Evolutionary conservation across 1,140 invertebrate species (phyloP), one percentile per base, ranked within the genome.

Genomic region (Drosophila lacertosa): DNA sequence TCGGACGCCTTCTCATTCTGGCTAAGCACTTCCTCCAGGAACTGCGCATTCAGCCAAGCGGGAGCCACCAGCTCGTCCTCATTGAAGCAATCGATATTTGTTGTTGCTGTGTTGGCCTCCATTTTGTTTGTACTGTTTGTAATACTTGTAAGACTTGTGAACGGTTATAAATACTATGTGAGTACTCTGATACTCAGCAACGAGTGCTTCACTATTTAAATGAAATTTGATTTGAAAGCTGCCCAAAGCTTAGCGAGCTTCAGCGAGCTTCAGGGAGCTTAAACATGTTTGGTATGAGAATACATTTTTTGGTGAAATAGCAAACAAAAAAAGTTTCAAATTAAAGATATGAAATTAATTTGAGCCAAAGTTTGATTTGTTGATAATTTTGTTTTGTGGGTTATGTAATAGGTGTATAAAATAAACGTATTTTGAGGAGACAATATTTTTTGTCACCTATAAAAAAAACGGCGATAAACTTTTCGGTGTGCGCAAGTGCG

Each of bases 11-110:
- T 54, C 37, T 76, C 59, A 35, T 72, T 16, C 3, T 48, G 24
- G 2, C 7, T 44, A 1, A 89, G 32, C 9, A 76, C 74, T 20
- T 65, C 20, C 3, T 50, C 37, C 4, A 89, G 39, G 22, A 88
- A 88, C 7, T 54, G n/a, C 0, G 40, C 35, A 48, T 75, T 64
- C 0, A 89, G 20, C 77, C 83, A 89, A 5, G n/a, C 15, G 0
- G 86, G 86, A 32, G 83, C 57, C 6, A 60, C 54, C 54, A 89
- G 39, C 53, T 89, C 79, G 37, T 89, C 84, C 3, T 51, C 65
- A 18, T 83, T 75, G 7, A 53, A 84, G 3, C 18, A 37, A 6
- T 13, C 44, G 1, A 20, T 48, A 18, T 62, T n/a, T 13, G 62
- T 48, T 1, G 40, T 53, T 10, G 51, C 45, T 7, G 74, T n/a